Base-by-base conservation (phyloP, 1,140 invertebrate genomes). In the Fopius arisanus region DNA sequence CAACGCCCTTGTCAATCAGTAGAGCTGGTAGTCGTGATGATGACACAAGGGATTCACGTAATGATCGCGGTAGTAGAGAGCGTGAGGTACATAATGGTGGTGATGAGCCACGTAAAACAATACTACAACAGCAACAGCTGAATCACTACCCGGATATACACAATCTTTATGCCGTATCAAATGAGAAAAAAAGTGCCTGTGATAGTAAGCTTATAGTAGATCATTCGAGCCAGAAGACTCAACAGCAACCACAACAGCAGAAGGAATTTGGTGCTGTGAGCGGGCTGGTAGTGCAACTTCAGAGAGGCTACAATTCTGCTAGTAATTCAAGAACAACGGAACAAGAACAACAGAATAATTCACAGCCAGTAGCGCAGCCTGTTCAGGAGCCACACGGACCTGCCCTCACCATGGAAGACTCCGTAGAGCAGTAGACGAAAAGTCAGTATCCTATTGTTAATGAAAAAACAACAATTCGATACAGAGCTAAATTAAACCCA, bases 131-230 rank as follows among this genome's bases (percentile, higher is more conserved):
- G 75, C 77, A 80, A 76, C 81, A 78, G 79, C 74, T 83, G 73
- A 88, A 87, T 76, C 83, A 87, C 77, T 87, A 86, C 81, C 82
- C 86, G 80, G 85, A 87, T 77, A 80, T 86, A 83, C 84, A 87
- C 79, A 87, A 85, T 75, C 80, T 86, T 78, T 87, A 87, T 81
- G 80, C 86, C 84, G 85, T 84, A 81, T 85, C 87, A 86, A 87
- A 83, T 86, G 86, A 88, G 79, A 88, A 88, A 88, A 88, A 88
- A 87, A 88, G 87, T 88, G 87, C 87, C 87, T 88, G 87, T 88
- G 87, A 88, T 88, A 88, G 86, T 87, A 88, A 87, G 83, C 86
- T 88, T 88, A 86, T 87, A 87, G 83, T 88, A 85, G 86, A 88
- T 84, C 87, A 87, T 86, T 87, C 87, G 83, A 88, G 86, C 84